These are phyloP conservation scores for Microctonus aethiopoides DNA, from an alignment of 2,888 invertebrate species.

Conservation along the genomic window DNA sequence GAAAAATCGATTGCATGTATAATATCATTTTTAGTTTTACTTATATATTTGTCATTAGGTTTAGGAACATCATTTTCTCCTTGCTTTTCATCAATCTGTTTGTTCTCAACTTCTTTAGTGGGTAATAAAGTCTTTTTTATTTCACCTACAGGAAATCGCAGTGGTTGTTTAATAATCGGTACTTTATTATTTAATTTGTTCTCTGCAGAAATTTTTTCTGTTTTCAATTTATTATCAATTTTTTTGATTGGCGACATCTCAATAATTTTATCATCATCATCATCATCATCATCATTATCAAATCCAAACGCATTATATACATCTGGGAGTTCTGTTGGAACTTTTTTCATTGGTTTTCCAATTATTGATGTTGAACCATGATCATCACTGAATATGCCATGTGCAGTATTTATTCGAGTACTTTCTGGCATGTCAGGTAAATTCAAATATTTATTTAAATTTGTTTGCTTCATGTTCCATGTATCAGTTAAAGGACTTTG, in stretches of 20 bases:
- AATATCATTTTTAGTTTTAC: constrained; percentile 18
- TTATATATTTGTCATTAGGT: constrained; percentile 8
- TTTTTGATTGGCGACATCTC: constrained; percentile 24
- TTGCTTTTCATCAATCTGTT: constrained; percentile 14
- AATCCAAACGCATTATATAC: constrained; percentile 58
- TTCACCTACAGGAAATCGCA: constrained; percentile 43
- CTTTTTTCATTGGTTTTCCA: constrained; percentile 37
- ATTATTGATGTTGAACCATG: constrained; percentile 45
- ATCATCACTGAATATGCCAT: constrained; percentile 55
- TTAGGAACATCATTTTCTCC: constrained; percentile 2
- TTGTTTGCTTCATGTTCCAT: constrained; percentile 50
- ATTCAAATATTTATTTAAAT: constrained; percentile 55
- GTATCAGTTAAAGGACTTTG: constrained; percentile 20
- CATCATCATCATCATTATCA: constrained; percentile 41
- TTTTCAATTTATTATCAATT: not conserved
- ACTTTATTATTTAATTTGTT: not conserved
- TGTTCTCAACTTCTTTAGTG: not conserved
- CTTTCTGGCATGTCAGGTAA: constrained; percentile 52
- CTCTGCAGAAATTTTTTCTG: not conserved
- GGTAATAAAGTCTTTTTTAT: constrained; percentile 43
- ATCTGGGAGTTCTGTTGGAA: constrained; percentile 24
- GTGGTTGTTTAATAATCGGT: constrained; percentile 3
- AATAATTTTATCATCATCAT: not conserved
- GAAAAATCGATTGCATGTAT: constrained; percentile 45
- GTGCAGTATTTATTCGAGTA: constrained; percentile 47